Evolutionary conservation across 2,113 vertebrate species (phyloP).

Genomic region (Rhadina sibilatrix): DNA sequence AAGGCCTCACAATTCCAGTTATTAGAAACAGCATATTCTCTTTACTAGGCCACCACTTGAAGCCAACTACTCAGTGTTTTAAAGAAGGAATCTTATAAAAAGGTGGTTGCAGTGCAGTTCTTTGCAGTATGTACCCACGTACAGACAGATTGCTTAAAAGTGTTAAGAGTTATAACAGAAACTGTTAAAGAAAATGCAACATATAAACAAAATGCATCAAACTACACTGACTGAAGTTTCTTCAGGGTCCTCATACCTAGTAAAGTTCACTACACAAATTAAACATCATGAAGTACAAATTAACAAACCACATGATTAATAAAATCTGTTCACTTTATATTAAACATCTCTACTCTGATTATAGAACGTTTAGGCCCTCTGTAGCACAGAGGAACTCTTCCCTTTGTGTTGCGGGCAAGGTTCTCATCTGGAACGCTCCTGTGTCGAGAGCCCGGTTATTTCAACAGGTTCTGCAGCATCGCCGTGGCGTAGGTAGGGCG

Average conservation of each 20-base stretch:
- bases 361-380: constrained; percentile 35
- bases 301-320: constrained; percentile 70
- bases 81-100: neutral
- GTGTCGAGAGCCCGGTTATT: constrained; percentile 64
- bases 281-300: constrained; percentile 65
- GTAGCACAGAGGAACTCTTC: constrained; percentile 60
- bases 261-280: constrained; percentile 62
- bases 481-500: constrained; percentile 94
- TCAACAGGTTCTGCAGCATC: constrained; percentile 89
- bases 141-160: neutral
- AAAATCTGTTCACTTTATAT: constrained; percentile 72
- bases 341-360: constrained; percentile 67
- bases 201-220: constrained; percentile 51
- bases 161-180: neutral
- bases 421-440: neutral
- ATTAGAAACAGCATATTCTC: neutral
- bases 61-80: neutral
- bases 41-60: constrained; percentile 18
- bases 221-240: constrained; percentile 32
- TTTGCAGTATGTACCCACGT: neutral
- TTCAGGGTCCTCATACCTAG: constrained; percentile 30
- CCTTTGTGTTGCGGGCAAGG: constrained; percentile 47
- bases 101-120: neutral
- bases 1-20: constrained; percentile 82
- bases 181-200: neutral